Percentiles rank a stretch among this genome's conserved stretches.
Conservation (phyloP, 2,113 vertebrate genomes). For the Ibidorhyncha struthersii region DNA sequence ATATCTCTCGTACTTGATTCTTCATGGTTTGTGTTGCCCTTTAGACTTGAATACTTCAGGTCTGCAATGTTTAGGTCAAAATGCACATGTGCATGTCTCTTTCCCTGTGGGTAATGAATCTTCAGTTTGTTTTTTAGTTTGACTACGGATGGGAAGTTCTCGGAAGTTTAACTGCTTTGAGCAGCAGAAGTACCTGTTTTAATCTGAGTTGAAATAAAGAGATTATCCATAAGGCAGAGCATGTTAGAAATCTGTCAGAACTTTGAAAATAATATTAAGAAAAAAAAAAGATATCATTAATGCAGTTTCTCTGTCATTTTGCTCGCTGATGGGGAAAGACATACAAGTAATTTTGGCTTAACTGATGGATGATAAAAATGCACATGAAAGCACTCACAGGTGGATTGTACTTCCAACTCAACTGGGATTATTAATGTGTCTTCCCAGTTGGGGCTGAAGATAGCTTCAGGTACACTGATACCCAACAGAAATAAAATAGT, state of each 20-base stretch:
- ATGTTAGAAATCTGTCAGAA: not conserved
- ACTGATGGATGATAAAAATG: not conserved
- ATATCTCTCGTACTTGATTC: not conserved
- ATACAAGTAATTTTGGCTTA: not conserved
- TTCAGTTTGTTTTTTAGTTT: not conserved
- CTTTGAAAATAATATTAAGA: not conserved
- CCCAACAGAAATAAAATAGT: not conserved
- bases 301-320: not conserved
- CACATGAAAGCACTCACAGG: not conserved
- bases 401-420: not conserved
- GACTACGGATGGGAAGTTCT: not conserved
- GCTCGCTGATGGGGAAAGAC: not conserved
- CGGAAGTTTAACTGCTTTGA: not conserved
- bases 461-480: not conserved
- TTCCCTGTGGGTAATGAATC: not conserved
- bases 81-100: not conserved
- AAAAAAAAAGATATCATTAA: not conserved
- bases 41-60: not conserved
- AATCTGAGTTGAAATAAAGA: not conserved
- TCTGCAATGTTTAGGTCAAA: not conserved
- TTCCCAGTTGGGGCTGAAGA: not conserved
- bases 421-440: not conserved
- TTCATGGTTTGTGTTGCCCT: rapidly evolving
- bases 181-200: not conserved
- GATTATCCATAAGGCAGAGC: not conserved